A percentile compares a stretch with the other conserved stretches of the same genome.
These are phyloP conservation scores for Hydriomena furcata DNA, from an alignment of 2,888 invertebrate species.

Conservation along the genomic window DNA sequence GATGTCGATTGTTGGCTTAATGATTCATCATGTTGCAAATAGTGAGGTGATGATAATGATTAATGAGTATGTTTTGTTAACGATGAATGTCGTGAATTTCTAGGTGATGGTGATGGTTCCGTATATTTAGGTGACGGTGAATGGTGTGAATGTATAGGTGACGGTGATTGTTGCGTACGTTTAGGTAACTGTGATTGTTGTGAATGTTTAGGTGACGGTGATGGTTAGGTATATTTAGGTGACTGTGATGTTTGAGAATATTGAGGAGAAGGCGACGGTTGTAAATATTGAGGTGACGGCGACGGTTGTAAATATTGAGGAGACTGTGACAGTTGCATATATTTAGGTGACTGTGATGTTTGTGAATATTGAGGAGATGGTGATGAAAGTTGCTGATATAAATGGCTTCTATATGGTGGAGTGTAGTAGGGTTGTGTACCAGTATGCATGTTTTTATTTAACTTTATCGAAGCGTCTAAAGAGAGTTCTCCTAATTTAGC, in stretches of 20 bases:
- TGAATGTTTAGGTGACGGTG: too few relatives aligned
- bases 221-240: neutral
- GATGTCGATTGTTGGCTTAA: too few relatives aligned
- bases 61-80: too few relatives aligned
- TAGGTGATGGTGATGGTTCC: neutral
- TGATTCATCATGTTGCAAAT: neutral
- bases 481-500: slow-evolving; percentile 22
- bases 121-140: neutral
- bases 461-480: neutral
- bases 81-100: too few relatives aligned
- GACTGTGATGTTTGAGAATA: neutral
- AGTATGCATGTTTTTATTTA: neutral
- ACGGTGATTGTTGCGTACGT: neutral
- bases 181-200: too few relatives aligned
- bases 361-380: neutral
- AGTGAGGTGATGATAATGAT: neutral
- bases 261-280: slow-evolving; percentile 3
- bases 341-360: neutral
- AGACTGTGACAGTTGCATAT: neutral
- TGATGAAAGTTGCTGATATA: neutral
- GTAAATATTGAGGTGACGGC: neutral
- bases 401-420: neutral
- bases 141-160: neutral
- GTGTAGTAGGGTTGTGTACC: neutral
- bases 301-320: neutral